Evolutionary conservation across 2,888 invertebrate genomes (phyloP), one percentile per base, ranked within the genome.

Genomic region (Amaurobius ferox): DNA sequence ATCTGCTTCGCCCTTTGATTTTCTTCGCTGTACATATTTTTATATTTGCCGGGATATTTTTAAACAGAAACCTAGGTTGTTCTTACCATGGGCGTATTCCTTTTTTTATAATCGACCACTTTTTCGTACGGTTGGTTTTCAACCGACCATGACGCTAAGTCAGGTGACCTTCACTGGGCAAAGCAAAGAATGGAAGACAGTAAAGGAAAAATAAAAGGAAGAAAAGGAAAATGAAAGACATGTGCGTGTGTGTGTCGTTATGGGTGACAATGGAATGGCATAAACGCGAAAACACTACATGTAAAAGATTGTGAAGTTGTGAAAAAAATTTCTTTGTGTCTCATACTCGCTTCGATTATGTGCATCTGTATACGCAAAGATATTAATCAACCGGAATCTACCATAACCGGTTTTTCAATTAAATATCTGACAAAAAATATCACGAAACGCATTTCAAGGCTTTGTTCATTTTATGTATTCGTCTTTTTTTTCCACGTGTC

Each of bases 91-190:
- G 83, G 83, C 83, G 83, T 77, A 70, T 67, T 74, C 66, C 77
- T 71, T 39, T 44, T 68, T 66, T 80, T 48, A 67, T 80, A 80
- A 80, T 85, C 72, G 77, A 77, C 77, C 83, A 71, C 72, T 85
- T 85, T 85, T 85, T 85, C 83, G 83, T 72, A 71, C 72, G 71
- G 66, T 77, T 85, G 77, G 83, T 77, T 85, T 72, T 62, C 77
- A 77, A 30, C 72, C 64, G 77, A 77, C 83, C 83, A 71, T 85
- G 83, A 85, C 71, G 72, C 29, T 28, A 71, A 77, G 83, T 85
- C 72, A 85, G 83, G 83, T 77, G 83, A 77, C 77, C 83, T 85
- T 85, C 83, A 77, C 29, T 23, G 55, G 23, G 55, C 23, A 55
- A 55, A 64, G 55, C 72, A 64, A 55, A 39, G 72, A 85, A 39